phyloP scores from a whole-genome alignment of 2,113 vertebrate species.

The Calypte anna region DNA sequence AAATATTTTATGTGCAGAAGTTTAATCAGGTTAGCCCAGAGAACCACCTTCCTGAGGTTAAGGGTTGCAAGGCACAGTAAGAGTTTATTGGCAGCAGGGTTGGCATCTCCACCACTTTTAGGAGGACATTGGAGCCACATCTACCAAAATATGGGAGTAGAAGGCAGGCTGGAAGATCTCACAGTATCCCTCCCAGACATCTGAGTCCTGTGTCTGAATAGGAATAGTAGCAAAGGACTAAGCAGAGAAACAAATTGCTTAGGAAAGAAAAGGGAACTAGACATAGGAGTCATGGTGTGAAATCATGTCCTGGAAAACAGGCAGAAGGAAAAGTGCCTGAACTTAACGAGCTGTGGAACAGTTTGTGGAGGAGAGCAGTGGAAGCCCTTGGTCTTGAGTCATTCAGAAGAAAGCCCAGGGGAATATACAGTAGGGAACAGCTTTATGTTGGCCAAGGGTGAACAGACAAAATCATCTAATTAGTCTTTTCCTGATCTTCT shows the following conservation, averaged over 20 bases:
- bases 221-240: neutral
- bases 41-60: neutral
- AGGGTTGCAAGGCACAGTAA: neutral
- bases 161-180: neutral
- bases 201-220: neutral
- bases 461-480: neutral
- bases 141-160: neutral
- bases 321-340: neutral
- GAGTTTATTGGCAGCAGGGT: neutral
- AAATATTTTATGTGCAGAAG: neutral
- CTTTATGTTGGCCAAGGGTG: neutral
- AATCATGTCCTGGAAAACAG: neutral
- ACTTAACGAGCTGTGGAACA: neutral
- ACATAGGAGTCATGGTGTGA: neutral
- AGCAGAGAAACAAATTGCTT: neutral
- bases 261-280: neutral
- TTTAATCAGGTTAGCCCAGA: neutral
- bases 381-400: neutral
- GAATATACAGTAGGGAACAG: neutral
- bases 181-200: neutral
- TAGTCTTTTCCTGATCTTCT: conserved; percentile 8
- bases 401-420: neutral
- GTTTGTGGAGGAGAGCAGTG: neutral
- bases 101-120: neutral
- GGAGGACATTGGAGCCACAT: neutral